phyloP scores from a whole-genome alignment of 2,113 vertebrate genomes.

The Myotis yumanensis region DNA sequence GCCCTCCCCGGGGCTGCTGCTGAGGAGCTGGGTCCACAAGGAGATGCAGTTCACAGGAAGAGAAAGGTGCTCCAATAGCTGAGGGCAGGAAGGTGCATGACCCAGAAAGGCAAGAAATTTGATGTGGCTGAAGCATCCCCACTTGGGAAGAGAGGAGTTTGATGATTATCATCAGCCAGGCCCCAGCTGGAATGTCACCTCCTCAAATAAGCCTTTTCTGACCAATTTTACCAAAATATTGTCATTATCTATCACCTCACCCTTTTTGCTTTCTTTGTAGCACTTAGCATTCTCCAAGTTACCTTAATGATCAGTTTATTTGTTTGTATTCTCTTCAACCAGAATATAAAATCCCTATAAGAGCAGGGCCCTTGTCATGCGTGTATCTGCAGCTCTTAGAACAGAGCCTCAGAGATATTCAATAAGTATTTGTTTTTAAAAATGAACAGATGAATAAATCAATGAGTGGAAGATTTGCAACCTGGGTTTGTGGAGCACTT shows the following conservation, averaged over 20 bases:
- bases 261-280: neutral
- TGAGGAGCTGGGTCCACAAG: neutral
- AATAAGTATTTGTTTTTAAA: neutral
- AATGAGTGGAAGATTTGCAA: neutral
- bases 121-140: neutral
- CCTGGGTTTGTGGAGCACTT: neutral
- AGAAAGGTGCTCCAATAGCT: neutral
- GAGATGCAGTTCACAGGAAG: neutral
- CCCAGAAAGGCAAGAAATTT: neutral
- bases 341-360: neutral
- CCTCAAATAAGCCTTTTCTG: neutral
- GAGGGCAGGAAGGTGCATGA: neutral
- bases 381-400: neutral
- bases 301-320: neutral
- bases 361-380: neutral
- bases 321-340: neutral
- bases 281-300: neutral
- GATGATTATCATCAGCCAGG: neutral
- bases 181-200: neutral
- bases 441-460: neutral
- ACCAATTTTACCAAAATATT: neutral
- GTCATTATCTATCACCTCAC: neutral
- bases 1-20: neutral
- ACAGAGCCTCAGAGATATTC: neutral
- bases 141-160: neutral